Conservation (phyloP, 2,888 invertebrate genomes). For the Conistra vaccinii region DNA sequence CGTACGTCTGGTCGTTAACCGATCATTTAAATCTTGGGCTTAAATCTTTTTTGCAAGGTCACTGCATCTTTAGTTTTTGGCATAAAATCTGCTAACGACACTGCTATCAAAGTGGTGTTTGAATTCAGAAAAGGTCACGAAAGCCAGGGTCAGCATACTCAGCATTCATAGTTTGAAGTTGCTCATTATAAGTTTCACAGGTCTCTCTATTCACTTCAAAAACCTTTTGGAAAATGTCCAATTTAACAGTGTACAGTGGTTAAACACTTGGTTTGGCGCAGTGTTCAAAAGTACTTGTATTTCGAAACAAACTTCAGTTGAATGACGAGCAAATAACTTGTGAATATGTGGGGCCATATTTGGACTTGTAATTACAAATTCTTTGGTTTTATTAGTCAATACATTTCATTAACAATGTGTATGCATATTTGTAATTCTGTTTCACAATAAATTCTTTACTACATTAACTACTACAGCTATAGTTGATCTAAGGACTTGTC, state of each 20-base stretch:
- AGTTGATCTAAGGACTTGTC: not conserved
- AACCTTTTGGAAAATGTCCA: slow-evolving; percentile 57
- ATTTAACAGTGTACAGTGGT: slow-evolving; percentile 46
- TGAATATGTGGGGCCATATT: slow-evolving; percentile 9
- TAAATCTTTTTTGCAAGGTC: slow-evolving; percentile 19
- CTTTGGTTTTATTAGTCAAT: slow-evolving; percentile 1
- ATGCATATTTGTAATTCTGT: not conserved
- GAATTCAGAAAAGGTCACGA: slow-evolving; percentile 42
- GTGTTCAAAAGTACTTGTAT: slow-evolving; percentile 44
- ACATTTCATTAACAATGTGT: not conserved
- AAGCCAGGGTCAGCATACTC: slow-evolving; percentile 49
- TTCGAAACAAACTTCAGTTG: slow-evolving; percentile 51
- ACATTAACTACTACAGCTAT: not conserved
- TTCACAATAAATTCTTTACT: slow-evolving; percentile 12
- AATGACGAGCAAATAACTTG: slow-evolving; percentile 33
- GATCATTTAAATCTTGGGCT: not conserved
- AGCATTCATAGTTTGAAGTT: slow-evolving; percentile 47
- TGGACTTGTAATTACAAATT: not conserved
- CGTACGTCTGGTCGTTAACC: slow-evolving; percentile 22
- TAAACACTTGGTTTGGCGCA: slow-evolving; percentile 34
- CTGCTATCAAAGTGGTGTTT: slow-evolving; percentile 9
- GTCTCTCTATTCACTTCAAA: slow-evolving; percentile 39
- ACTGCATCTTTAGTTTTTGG: slow-evolving; percentile 16
- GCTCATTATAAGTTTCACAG: slow-evolving; percentile 59
- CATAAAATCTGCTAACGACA: slow-evolving; percentile 21